These are phyloP conservation scores for Rhombomys opimus DNA, from an alignment of 2,113 vertebrate species.

Conservation along the genomic window DNA sequence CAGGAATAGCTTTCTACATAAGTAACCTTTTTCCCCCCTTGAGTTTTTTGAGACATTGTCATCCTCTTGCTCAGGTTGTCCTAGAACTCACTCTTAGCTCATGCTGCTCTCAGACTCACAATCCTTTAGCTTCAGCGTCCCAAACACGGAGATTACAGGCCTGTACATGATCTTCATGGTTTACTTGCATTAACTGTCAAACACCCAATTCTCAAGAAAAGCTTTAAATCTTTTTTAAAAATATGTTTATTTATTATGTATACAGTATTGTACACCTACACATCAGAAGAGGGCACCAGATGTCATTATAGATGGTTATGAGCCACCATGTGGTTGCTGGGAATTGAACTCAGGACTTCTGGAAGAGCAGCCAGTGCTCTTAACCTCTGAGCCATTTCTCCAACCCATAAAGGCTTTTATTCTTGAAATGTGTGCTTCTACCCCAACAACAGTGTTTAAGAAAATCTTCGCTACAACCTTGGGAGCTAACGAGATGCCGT, in stretches of 20 bases:
- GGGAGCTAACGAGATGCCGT: neutral
- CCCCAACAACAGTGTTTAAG: neutral
- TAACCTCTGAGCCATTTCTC: too few species aligned
- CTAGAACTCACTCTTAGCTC: neutral
- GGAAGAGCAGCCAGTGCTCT: too few species aligned
- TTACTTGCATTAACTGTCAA: neutral
- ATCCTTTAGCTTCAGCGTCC: neutral
- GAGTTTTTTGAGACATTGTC: neutral
- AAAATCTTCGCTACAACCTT: neutral
- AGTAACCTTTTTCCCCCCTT: neutral
- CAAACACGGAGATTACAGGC: neutral
- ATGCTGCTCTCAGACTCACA: neutral
- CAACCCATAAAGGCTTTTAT: neutral
- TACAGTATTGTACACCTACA: too few species aligned
- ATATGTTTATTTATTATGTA: too few species aligned
- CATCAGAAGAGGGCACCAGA: too few species aligned
- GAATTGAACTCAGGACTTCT: too few species aligned
- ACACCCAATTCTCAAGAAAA: conserved; percentile 3
- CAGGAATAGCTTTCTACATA: neutral
- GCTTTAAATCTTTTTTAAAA: neutral
- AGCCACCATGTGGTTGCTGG: too few species aligned
- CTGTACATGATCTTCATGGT: neutral
- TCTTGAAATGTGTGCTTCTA: neutral
- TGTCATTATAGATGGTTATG: too few species aligned
- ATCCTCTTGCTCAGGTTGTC: neutral